Evolutionary conservation across 2,797 vertebrate species (phyloP).

Genomic region (Pangasius sanitwongsei): DNA sequence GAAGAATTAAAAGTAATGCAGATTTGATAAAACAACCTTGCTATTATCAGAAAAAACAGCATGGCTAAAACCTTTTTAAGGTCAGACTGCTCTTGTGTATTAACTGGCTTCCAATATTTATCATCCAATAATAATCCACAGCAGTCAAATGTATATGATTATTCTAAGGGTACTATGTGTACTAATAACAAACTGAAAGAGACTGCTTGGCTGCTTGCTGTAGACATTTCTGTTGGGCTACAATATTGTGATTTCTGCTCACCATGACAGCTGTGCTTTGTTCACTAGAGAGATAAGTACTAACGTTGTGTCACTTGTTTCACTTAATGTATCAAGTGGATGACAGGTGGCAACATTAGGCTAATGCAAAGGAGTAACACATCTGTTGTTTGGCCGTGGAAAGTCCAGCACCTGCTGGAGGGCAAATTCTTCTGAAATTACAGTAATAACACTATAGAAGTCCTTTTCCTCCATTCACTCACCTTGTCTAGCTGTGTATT

Average conservation of each 20-base stretch:
- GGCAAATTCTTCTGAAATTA: neutral
- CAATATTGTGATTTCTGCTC: neutral
- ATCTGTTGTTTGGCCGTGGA: neutral
- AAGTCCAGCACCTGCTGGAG: neutral
- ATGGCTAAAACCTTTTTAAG: neutral
- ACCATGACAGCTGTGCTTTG: neutral
- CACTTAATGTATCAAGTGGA: neutral
- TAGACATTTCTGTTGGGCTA: neutral
- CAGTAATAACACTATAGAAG: neutral
- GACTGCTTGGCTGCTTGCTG: neutral
- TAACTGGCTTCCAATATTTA: neutral
- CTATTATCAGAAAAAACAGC: neutral
- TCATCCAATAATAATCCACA: neutral
- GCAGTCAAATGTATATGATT: neutral
- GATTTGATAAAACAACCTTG: neutral
- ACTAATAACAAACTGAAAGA: neutral
- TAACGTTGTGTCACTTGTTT: neutral
- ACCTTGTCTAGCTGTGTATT: conserved; percentile 99
- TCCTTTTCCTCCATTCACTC: conserved; percentile 23
- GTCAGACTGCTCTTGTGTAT: neutral
- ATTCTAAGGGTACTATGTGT: neutral
- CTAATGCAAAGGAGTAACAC: neutral
- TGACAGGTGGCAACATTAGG: neutral
- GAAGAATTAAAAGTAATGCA: neutral
- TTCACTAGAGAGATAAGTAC: neutral